Conservation (phyloP, 2,113 vertebrate species). For the Scomber japonicus region DNA sequence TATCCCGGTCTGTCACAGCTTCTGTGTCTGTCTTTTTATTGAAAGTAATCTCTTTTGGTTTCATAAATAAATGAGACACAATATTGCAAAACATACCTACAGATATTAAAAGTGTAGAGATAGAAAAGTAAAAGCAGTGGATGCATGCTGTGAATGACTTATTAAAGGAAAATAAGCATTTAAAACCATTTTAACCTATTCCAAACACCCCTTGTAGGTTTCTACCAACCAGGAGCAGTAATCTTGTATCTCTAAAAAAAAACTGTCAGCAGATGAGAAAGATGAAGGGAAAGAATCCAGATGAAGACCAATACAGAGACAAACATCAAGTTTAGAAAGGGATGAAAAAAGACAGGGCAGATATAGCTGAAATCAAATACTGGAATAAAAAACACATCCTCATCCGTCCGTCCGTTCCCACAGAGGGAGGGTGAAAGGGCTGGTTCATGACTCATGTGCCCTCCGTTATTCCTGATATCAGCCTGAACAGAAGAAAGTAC, state of each 20-base stretch:
- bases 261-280: no score
- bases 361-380: conserved; percentile 48
- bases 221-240: no score
- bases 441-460: conserved; percentile 31
- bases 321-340: conserved; percentile 22
- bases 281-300: background rate
- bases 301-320: conserved; percentile 15
- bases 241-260: no score
- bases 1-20: no score
- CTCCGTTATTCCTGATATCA: conserved; percentile 37
- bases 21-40: no score
- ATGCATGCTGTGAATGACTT: background rate
- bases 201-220: no score
- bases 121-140: background rate
- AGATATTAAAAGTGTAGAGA: background rate
- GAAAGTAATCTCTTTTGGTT: no score
- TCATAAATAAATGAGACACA: background rate
- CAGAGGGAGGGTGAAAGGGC: conserved; percentile 62
- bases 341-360: conserved; percentile 20
- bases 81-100: background rate
- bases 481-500: conserved; percentile 7
- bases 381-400: conserved; percentile 39
- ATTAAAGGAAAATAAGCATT: no score
- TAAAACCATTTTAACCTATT: no score
- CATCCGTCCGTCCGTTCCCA: conserved; percentile 52